Evolutionary conservation across 1,140 invertebrate genomes (phyloP), one percentile per base, ranked within the genome.

Genomic region (Delia radicum): DNA sequence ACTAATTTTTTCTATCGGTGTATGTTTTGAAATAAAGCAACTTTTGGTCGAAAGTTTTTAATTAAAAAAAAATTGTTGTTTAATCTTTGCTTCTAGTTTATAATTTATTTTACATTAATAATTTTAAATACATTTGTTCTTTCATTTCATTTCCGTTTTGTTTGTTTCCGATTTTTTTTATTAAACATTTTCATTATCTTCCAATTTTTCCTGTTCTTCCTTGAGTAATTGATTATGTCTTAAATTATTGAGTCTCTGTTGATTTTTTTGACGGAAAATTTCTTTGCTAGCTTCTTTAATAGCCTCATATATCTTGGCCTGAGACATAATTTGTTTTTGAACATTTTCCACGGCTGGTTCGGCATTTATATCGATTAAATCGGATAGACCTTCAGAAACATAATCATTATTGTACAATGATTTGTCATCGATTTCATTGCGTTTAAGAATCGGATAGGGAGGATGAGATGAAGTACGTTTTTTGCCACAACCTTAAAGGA

Each of bases 291-390:
- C 91, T 80, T 93, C 92, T 79, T 93, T 92, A 48, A 93, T 91
- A 2, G 92, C 92, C 80, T 94, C 93, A 89, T 91, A 93, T 7
- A 93, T 87, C 82, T 93, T 93, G 0, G 92, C 92, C 85, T 93
- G 92, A 0, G 91, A 92, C 80, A 93, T 88, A 8, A 93, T 93
- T 82, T 94, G 92, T 65, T 92, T 88, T 62, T 91, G 92, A 0
- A 93, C 86, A 77, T 94, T 92, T 74, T 93, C 92, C 0, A 93
- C 89, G 3, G 91, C 89, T 7, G 91, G 90, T 77, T 93, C 92
- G 0, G 90, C 89, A 79, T 90, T 90, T 46, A 91, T 85, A 74
- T 93, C 92, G 74, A 92, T 83, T 3, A 92, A 83, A 48, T 90
- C 88, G 46, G 88, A 90, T 33, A 92, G 86, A 2, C 89, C 87